Conservation (phyloP, 2,888 invertebrate genomes). For the Cerastis leucographa region DNA sequence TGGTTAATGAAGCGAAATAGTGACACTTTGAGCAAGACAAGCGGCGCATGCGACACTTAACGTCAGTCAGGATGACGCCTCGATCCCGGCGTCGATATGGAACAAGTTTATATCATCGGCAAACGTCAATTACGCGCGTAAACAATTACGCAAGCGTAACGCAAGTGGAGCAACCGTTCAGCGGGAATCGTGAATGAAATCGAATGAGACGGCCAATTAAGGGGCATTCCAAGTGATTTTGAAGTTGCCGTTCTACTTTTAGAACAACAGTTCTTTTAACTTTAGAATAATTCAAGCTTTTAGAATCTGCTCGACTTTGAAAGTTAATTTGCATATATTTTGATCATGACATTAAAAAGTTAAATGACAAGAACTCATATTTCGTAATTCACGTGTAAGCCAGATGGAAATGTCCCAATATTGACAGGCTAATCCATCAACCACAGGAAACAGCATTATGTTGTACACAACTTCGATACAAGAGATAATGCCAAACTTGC, state of each 20-base stretch:
- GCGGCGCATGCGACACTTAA: constrained; percentile 68
- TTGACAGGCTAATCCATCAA: constrained; percentile 59
- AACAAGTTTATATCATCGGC: constrained; percentile 75
- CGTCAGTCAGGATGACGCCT: constrained; percentile 76
- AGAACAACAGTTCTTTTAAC: background rate
- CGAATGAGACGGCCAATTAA: constrained; percentile 67
- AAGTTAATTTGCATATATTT: constrained; percentile 30
- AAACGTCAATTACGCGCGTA: constrained; percentile 78
- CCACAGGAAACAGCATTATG: constrained; percentile 49
- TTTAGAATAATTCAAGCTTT: background rate
- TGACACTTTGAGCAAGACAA: constrained; percentile 69
- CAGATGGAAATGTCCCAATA: constrained; percentile 50
- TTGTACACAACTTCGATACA: constrained; percentile 33
- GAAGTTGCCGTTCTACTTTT: constrained; percentile 13
- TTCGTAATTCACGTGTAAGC: constrained; percentile 42
- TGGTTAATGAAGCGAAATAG: constrained; percentile 71
- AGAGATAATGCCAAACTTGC: constrained; percentile 55
- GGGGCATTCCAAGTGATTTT: constrained; percentile 31
- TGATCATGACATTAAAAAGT: constrained; percentile 26
- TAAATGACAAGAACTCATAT: constrained; percentile 37
- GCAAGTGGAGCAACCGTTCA: constrained; percentile 64
- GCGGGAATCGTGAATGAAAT: constrained; percentile 67
- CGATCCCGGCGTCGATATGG: constrained; percentile 71
- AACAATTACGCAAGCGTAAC: constrained; percentile 77
- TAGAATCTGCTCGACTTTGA: constrained; percentile 13